phyloP scores from a whole-genome alignment of 2,888 invertebrate genomes.

The Drosophila acutilabella region DNA sequence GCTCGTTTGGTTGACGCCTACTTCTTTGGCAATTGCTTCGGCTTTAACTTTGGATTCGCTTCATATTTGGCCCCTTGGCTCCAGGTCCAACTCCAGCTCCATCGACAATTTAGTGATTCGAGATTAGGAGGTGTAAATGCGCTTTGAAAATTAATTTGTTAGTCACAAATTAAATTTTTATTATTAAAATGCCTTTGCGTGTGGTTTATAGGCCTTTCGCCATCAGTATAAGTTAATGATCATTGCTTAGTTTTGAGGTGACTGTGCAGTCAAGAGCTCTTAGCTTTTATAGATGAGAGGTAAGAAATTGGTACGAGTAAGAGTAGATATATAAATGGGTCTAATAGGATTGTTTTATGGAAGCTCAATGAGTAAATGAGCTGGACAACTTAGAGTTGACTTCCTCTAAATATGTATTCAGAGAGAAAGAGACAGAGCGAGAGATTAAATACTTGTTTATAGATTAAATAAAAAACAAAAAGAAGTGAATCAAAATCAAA shows the following conservation, averaged over 20 bases:
- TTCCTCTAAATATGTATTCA: too few relatives aligned
- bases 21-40: conserved; percentile 58
- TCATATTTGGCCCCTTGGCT: conserved; percentile 48
- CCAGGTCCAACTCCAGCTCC: conserved; percentile 25
- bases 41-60: conserved; percentile 27
- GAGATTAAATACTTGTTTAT: too few relatives aligned
- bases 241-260: conserved; percentile 3
- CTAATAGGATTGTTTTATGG: too few relatives aligned
- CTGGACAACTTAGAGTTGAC: too few relatives aligned
- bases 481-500: too few relatives aligned
- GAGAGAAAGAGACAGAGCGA: too few relatives aligned
- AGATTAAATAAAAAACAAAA: too few relatives aligned
- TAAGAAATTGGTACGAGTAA: neutral
- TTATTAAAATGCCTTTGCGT: conserved; percentile 76
- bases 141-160: conserved; percentile 80
- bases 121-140: conserved; percentile 82
- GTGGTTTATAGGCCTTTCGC: conserved; percentile 53
- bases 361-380: too few relatives aligned
- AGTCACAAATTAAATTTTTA: conserved; percentile 80
- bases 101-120: conserved; percentile 75
- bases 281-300: neutral
- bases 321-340: neutral
- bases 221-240: conserved; percentile 10
- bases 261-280: neutral
- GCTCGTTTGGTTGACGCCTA: conserved; percentile 58